Evolutionary conservation across 2,797 vertebrate species (phyloP), one percentile per base, ranked within the genome.

Genomic region (Enoplosus armatus): DNA sequence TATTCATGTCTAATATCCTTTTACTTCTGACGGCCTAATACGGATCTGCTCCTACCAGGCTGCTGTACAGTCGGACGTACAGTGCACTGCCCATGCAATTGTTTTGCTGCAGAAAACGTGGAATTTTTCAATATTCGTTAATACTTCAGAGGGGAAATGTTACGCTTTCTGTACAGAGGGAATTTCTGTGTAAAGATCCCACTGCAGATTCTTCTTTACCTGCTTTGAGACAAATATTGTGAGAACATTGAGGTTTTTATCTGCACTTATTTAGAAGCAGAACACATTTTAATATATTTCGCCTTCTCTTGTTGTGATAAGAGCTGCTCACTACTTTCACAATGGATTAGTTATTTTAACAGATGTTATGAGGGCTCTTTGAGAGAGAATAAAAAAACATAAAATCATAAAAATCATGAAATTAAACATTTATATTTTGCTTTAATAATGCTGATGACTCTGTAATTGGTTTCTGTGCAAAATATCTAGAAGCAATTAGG

Each of bases 1-100:
- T 90, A 87, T 90, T 86, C 75, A 85, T 90, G 77, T 66, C 65
- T 78, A 72, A 85, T 80, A 78, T 82, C 71, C 73, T 84, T 85
- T 82, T 75, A 59, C 71, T 55, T 61, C 45, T 37, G 55, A 65
- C 82, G 68, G 77, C n/a, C 29, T 84, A 61, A 74, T 62, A 10
- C 16, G 8, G 70, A 67, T 66, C 61, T 59, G 79, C 65, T 62
- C 24, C 12, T 37, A 67, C 73, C 63, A 37, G 39, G 71, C 75
- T 53, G 69, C 26, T 3, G n/a, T 29, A 7, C 68, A 48, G 71
- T 1, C 0, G 71, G 16, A 55, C 15, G 18, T 14, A 59, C 43
- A 39, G 54, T 16, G 10, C 39, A 26, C 22, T 7, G 48, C 47
- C 27, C 33, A 18, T 27, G 35, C 37, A 26, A 12, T 65, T 71